Conservation (phyloP, 2,113 vertebrate genomes). For the Artemisiospiza belli region DNA sequence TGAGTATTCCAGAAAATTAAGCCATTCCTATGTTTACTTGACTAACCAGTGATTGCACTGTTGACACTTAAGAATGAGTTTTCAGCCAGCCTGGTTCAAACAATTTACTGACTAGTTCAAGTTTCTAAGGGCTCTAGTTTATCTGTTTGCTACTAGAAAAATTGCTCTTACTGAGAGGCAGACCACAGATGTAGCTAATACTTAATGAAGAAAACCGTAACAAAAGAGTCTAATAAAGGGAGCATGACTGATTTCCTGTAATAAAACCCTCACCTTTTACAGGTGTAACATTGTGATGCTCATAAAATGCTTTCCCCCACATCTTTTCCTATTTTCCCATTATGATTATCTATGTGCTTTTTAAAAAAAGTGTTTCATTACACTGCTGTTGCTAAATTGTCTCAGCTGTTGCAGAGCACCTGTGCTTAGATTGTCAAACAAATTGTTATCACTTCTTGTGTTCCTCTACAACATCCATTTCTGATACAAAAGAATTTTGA, state of each 20-base stretch:
- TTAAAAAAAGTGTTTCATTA: not conserved
- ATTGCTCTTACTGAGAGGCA: not conserved
- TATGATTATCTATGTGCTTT: not conserved
- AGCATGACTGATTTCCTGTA: not conserved
- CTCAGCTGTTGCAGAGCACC: not conserved
- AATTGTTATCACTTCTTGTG: not conserved
- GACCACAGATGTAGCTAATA: not conserved
- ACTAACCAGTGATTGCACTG: not conserved
- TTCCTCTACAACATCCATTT: not conserved
- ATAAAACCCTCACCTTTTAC: not conserved
- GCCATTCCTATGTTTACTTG: not conserved
- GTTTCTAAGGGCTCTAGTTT: not conserved
- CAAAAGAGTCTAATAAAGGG: not conserved
- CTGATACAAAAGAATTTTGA: not conserved
- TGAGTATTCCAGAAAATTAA: not conserved
- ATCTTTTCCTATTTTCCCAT: not conserved
- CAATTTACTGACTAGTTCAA: not conserved
- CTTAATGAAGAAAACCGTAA: not conserved
- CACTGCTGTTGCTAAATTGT: not conserved
- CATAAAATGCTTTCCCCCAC: not conserved
- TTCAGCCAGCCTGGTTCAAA: not conserved
- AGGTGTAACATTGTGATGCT: not conserved
- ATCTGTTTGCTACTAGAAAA: not conserved
- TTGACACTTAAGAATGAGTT: not conserved
- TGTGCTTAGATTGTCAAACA: not conserved